phyloP scores from a whole-genome alignment of 1,140 invertebrate species.

The Phocides pigmalion region DNA sequence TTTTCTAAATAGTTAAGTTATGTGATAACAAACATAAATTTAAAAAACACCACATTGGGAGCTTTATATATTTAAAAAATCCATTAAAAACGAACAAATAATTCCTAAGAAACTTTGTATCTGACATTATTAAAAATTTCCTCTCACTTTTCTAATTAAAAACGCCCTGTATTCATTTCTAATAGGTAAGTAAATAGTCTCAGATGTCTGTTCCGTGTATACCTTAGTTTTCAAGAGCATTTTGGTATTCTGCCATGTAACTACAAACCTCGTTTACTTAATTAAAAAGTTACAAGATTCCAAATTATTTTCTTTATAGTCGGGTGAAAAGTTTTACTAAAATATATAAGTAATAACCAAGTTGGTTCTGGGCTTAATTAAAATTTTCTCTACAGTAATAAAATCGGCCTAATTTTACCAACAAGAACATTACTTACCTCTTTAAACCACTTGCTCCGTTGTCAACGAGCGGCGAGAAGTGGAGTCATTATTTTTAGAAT shows the following conservation, averaged over 20 bases:
- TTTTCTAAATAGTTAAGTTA: no score
- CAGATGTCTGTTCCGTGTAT: no score
- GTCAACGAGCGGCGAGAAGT: background rate
- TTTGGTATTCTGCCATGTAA: background rate
- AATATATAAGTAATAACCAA: constrained; percentile 16
- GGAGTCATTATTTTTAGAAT: background rate
- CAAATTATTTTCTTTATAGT: constrained; percentile 6
- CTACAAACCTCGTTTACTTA: background rate
- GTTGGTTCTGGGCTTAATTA: constrained; percentile 19
- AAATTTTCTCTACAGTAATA: constrained; percentile 18
- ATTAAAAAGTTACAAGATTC: background rate
- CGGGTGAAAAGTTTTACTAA: background rate
- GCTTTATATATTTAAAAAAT: no score
- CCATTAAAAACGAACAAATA: no score
- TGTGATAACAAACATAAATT: no score
- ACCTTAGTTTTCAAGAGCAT: no score
- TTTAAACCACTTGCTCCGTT: background rate
- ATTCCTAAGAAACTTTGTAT: no score
- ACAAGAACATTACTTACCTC: constrained; percentile 11
- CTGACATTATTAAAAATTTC: no score
- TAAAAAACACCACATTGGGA: no score
- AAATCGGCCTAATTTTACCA: constrained; percentile 15
- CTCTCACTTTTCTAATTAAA: no score
- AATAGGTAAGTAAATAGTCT: no score
- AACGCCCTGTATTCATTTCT: no score